Base-by-base conservation (phyloP, 35 echinoderm and acorn worm species). In the Diadema setosum region DNA sequence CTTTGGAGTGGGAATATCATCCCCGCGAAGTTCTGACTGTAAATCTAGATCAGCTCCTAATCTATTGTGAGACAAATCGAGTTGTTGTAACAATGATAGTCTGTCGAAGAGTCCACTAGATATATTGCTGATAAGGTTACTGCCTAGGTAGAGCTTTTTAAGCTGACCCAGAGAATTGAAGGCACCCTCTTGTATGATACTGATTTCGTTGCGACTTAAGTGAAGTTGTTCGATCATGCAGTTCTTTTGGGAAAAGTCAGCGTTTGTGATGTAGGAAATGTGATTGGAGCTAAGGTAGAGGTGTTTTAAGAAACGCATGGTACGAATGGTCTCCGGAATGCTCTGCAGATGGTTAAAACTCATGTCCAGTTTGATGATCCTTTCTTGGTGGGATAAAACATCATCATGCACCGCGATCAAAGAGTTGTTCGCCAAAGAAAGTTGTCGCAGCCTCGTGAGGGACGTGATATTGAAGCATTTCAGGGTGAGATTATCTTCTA, bases 1-100 rank as follows among this genome's bases (percentile, higher is more conserved):
- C 44, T 78, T 78, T 9, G 73, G 73, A 78, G 73, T 78, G 2
- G 73, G 73, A 78, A 78, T 78, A 21, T 78, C 73, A 21, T 78
- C 73, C 24, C 7, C 37, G 14, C 39, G 73, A 44, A 78, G 37
- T 35, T 78, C 73, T 41, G 39, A 78, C n/a, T 78, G 73, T n/a
- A 36, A 35, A 35, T 44, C 44, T 11, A 78, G 37, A 44, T 78
- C 73, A 21, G 73, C 73, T 35, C 73, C 73, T 41, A 78, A 41
- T 9, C 37, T 9, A 21, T 78, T 78, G 73, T 39, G 44, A 9
- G 73, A 78, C 44, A 78, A 78, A n/a, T 78, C 73, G 24, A 78
- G 40, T 39, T 78, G 73, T 41, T 25, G 24, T 26, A 78, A 17
- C 73, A 44, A 41, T 18, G 33, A 44, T 1, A 78, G 40, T 42